Percentiles rank a stretch among this genome's conserved stretches.
phyloP scores from a whole-genome alignment of 2,797 vertebrate species.

The Choloepus didactylus region DNA sequence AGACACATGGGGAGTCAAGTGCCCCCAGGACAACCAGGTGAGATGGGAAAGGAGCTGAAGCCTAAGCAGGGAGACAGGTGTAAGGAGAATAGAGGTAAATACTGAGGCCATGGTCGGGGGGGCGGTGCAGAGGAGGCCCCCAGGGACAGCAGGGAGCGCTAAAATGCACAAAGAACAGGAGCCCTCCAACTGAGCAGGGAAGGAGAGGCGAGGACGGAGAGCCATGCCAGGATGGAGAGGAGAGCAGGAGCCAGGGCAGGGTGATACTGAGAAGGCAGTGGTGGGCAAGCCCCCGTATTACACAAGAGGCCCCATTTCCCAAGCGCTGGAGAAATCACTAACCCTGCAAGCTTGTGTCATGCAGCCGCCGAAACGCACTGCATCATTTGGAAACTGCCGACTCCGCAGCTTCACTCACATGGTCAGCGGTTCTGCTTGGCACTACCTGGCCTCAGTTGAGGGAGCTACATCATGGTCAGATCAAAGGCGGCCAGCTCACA shows the following conservation, averaged over 20 bases:
- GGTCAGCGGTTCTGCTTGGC: not conserved
- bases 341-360: fast-evolving
- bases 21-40: not conserved
- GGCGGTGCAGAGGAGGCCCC: not conserved
- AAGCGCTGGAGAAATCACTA: not conserved
- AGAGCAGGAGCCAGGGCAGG: not conserved
- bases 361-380: not conserved
- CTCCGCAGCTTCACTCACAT: not conserved
- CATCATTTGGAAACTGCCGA: constrained; percentile 22
- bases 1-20: not conserved
- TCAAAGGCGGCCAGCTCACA: constrained; percentile 70
- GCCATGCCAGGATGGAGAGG: not conserved
- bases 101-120: not conserved
- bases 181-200: not conserved
- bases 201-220: not conserved
- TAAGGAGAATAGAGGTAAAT: not conserved
- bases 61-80: not conserved
- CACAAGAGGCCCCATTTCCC: not conserved
- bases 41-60: not conserved
- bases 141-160: not conserved
- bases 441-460: not conserved
- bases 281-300: not conserved
- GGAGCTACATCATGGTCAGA: not conserved
- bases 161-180: not conserved
- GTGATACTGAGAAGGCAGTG: fast-evolving